phyloP scores from a whole-genome alignment of 1,140 invertebrate species.

The Pachypsylla venusta region DNA sequence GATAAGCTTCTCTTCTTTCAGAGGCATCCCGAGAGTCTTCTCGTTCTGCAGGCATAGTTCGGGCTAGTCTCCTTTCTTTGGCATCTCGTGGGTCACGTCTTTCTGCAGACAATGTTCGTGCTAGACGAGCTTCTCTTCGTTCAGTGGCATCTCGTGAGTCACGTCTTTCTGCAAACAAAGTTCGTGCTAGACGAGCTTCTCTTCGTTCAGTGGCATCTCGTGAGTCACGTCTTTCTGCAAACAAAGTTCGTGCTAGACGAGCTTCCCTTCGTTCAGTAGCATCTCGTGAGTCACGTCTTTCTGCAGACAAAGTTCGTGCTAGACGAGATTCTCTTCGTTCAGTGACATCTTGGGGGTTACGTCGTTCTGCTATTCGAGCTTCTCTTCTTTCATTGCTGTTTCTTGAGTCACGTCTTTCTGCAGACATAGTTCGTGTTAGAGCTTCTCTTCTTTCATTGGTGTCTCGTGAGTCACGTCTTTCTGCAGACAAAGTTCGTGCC shows the following conservation, averaged over 20 bases:
- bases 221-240: no score
- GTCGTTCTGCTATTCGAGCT: background rate
- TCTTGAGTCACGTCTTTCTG: slow-evolving; percentile 3
- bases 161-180: background rate
- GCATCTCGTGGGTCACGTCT: background rate
- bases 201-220: slow-evolving; percentile 8
- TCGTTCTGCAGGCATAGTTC: no score
- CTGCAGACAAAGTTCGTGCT: background rate
- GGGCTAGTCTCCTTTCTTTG: no score
- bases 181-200: background rate
- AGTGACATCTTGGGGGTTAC: background rate
- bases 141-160: no score
- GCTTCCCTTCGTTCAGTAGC: background rate
- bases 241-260: background rate
- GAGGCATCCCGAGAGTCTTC: no score
- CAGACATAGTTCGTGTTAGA: background rate
- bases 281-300: slow-evolving; percentile 2
- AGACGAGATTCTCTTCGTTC: background rate
- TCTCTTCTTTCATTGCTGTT: slow-evolving; percentile 1
- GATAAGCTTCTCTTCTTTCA: background rate
- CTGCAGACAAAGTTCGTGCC: no score
- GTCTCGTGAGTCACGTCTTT: background rate
- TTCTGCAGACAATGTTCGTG: background rate
- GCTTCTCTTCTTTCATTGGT: slow-evolving; percentile 7
- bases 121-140: background rate